Evolutionary conservation across 2,113 vertebrate genomes (phyloP), one percentile per base, ranked within the genome.

Genomic region (Cinclus mexicanus): DNA sequence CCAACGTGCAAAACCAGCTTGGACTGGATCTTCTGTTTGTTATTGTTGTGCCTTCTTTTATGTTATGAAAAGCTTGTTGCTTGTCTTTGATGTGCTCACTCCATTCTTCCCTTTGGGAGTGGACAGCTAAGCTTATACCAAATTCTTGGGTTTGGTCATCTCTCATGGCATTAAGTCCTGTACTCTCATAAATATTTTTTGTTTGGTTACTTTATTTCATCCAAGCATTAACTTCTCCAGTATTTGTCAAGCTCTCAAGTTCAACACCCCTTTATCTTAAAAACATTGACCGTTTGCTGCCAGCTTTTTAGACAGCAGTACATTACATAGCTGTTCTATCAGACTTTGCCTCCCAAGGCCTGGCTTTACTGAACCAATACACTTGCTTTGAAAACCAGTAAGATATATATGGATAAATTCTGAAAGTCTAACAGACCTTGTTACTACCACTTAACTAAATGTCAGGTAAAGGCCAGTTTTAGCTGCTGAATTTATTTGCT

Each of bases 251-350:
- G 31, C 37, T 61, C 31, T 90, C 31, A 42, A 79, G 57, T 33
- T 64, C 28, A 55, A 14, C 2, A 3, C 4, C 5, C 6, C 7
- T 1, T 1, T 15, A 18, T 35, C 18, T 74, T 42, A 28, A 31
- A 50, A 81, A 25, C 41, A 41, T 14, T 41, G 55, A 52, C 12
- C 39, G 8, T 74, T 75, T 75, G 37, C n/a, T 81, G 31, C 17
- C 75, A 57, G 12, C 8, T 83, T 50, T 87, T 61, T 74, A 25
- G 35, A 42, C 9, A 26, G 15, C 12, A 14, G 0, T 65, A 7
- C 19, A 2, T 79, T 37, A 8, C 44, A 18, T 52, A 19, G 31
- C 24, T 78, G 3, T 49, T 68, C 4, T 56, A 25, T 56, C 10
- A 70, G 55, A 24, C 33, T 79, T 68, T 83, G 61, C 25, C 63